Evolutionary conservation across 2,113 vertebrate genomes (phyloP).

Genomic region (Steatornis caripensis): DNA sequence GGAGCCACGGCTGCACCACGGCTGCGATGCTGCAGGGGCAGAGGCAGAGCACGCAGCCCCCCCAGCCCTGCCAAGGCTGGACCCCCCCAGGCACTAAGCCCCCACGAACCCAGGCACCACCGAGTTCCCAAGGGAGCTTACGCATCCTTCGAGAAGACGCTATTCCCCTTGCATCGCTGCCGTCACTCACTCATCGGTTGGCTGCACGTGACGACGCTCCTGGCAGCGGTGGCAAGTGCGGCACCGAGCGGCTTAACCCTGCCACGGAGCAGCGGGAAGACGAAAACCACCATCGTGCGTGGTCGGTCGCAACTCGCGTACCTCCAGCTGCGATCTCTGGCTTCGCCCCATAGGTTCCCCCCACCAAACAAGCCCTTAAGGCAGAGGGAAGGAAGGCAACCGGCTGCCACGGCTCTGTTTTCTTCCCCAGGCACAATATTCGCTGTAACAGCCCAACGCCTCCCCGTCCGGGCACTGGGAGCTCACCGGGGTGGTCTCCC

Average conservation of each 20-base stretch:
- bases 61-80: background rate
- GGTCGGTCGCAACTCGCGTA: background rate
- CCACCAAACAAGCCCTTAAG: background rate
- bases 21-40: no score
- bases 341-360: background rate
- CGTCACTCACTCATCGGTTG: no score
- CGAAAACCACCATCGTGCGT: background rate
- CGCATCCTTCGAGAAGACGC: rapidly evolving
- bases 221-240: no score
- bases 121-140: background rate
- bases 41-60: background rate
- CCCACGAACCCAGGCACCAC: background rate
- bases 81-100: background rate
- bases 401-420: rapidly evolving
- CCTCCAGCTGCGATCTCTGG: background rate
- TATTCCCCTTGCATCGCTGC: no score
- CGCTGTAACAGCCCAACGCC: no score
- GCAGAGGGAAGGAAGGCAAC: background rate
- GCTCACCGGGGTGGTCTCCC: no score
- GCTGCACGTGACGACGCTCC: no score
- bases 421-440: background rate
- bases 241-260: background rate
- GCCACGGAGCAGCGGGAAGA: background rate
- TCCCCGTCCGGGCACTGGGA: background rate
- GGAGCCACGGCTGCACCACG: no score